Percentiles rank a stretch among this genome's conserved stretches.
phyloP scores from a whole-genome alignment of 2,888 invertebrate genomes.

The Tenthredo scrophulariae region DNA sequence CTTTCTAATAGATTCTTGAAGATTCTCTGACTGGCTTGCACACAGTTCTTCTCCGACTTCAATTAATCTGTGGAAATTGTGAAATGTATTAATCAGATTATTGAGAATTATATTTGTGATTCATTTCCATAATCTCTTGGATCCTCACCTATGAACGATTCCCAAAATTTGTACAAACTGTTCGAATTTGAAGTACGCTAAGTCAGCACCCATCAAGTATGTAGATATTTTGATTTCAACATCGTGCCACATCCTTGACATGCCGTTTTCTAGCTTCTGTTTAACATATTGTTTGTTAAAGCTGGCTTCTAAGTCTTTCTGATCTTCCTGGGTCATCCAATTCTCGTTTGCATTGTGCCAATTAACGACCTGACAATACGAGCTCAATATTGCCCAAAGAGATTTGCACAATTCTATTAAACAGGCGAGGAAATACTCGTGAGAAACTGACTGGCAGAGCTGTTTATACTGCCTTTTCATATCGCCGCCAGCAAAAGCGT shows the following conservation, averaged over 20 bases:
- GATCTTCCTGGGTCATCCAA: slow-evolving; percentile 72
- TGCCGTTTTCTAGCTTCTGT: slow-evolving; percentile 93
- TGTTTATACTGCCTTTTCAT: slow-evolving; percentile 89
- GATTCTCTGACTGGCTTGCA: slow-evolving; percentile 90
- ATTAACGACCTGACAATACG: slow-evolving; percentile 87
- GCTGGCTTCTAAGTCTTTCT: slow-evolving; percentile 82
- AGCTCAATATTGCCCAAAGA: slow-evolving; percentile 89
- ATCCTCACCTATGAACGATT: slow-evolving; percentile 85
- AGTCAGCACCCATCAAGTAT: slow-evolving; percentile 88
- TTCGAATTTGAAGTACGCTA: slow-evolving; percentile 94
- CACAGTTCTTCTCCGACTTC: slow-evolving; percentile 96
- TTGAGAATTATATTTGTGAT: not conserved
- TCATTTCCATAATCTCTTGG: not conserved
- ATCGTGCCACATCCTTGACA: slow-evolving; percentile 94
- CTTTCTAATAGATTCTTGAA: slow-evolving; percentile 92
- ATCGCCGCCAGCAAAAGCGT: slow-evolving; percentile 80
- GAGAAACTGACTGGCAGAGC: slow-evolving; percentile 84
- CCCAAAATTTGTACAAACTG: slow-evolving; percentile 95
- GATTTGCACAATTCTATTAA: slow-evolving; percentile 92
- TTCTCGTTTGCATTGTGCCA: slow-evolving; percentile 85
- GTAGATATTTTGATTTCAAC: slow-evolving; percentile 94
- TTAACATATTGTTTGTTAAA: slow-evolving; percentile 89
- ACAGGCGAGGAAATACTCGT: slow-evolving; percentile 86
- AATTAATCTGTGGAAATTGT: slow-evolving; percentile 81
- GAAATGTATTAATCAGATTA: not conserved